A percentile compares a stretch with the other conserved stretches of the same genome.
Conservation (phyloP, 2,113 vertebrate species). For the Vulpes vulpes region DNA sequence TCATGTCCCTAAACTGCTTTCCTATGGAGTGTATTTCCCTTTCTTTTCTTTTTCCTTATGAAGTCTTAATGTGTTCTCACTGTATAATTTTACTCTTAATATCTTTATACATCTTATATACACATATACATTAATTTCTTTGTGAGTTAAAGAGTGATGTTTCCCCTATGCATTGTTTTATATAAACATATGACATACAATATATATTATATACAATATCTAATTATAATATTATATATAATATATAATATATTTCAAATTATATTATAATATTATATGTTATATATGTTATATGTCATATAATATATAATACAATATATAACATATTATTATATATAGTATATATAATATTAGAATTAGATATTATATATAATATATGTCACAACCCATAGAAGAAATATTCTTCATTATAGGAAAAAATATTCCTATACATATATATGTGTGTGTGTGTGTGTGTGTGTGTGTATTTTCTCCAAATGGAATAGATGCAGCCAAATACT, state of each 20-base stretch:
- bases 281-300: too few species aligned
- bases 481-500: background rate
- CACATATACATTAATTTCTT: background rate
- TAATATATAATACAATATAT: background rate
- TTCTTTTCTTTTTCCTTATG: background rate
- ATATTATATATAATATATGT: too few species aligned
- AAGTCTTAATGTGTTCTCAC: background rate
- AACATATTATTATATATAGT: background rate
- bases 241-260: too few species aligned
- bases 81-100: background rate
- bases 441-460: too few species aligned
- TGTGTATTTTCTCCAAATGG: background rate
- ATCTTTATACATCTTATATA: background rate
- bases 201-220: too few species aligned
- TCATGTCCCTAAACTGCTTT: background rate
- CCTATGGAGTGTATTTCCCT: background rate
- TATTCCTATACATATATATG: too few species aligned
- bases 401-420: background rate
- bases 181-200: background rate
- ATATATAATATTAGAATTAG: too few species aligned
- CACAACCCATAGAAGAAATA: background rate
- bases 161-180: background rate
- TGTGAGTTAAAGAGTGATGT: background rate
- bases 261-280: background rate
- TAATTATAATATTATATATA: too few species aligned